phyloP scores from a whole-genome alignment of 2,113 vertebrate genomes.

The Greenwoodochromis staneri region DNA sequence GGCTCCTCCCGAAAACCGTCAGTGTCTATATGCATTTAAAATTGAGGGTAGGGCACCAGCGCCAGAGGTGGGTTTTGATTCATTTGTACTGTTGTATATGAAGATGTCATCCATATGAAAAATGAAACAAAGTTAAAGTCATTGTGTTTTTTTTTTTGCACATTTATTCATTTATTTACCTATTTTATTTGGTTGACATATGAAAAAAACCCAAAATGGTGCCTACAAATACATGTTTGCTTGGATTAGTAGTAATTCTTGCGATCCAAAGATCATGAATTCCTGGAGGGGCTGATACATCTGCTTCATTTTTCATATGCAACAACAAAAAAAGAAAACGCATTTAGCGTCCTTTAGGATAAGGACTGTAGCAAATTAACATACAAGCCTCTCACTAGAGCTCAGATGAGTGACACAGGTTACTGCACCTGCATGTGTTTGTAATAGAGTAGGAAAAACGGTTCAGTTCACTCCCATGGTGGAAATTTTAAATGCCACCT shows the following conservation, averaged over 20 bases:
- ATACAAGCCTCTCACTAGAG: background rate
- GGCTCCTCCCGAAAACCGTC: too few species aligned
- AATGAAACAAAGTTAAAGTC: background rate
- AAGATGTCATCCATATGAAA: background rate
- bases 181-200: background rate
- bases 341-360: background rate
- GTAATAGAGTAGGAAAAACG: slow-evolving; percentile 17
- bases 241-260: background rate
- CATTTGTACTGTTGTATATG: background rate
- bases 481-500: slow-evolving; percentile 32
- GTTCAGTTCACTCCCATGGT: background rate
- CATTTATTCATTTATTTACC: background rate
- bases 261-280: background rate
- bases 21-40: too few species aligned
- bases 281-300: background rate
- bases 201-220: accelerated
- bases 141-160: accelerated
- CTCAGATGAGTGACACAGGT: slow-evolving; percentile 19
- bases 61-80: background rate
- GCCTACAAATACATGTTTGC: background rate
- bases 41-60: background rate
- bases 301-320: background rate
- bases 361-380: background rate
- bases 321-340: background rate
- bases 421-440: background rate